Base-by-base conservation (phyloP, 2,888 invertebrate genomes). In the Margaritifera margaritifera region DNA sequence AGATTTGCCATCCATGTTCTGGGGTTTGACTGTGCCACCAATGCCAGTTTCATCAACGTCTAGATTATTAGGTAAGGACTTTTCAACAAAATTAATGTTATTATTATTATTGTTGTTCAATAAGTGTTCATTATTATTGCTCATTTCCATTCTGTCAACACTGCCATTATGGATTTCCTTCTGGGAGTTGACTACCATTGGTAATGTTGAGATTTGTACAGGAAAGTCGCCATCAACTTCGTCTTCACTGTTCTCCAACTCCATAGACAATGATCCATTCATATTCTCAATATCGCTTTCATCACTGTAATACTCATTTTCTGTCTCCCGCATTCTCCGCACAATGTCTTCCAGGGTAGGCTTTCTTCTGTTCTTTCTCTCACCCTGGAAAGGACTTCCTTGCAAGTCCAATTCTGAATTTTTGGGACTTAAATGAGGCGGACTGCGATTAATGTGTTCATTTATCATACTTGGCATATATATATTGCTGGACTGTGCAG, bases 261-360 rank as follows among this genome's bases (percentile, higher is more conserved):
- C 69, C 61, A 64, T 64, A 51, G 66, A 71, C 27, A 65, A 71
- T 31, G 63, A 60, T 51, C 65, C 71, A 64, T 72, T 69, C 52
- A 68, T 59, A 50, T 78, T 77, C 31, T 78, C 76, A 20, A 78
- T 80, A 58, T 81, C 82, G 62, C 81, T 78, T 20, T 83, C 83
- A 51, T 81, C 83, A 71, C 81, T 80, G 61, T 78, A 77, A 64
- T 83, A 83, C 53, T 78, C 76, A 18, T 83, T 80, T 24, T 81
- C 82, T 2, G 80, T 78, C 69, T 80, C 77, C 71, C 80, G 78
- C 79, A 84, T 84, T 25, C 84, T 67, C 0, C 86, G 71, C 1
- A 86, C 84, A 53, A 86, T 86, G 70, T 86, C 86, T 64, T 84
- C 86, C 3, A 84, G 62, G n/a, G 84, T 85, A 19, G 81, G 85